Evolutionary conservation across 2,113 vertebrate species (phyloP).

Genomic region (Brachirus orientalis): DNA sequence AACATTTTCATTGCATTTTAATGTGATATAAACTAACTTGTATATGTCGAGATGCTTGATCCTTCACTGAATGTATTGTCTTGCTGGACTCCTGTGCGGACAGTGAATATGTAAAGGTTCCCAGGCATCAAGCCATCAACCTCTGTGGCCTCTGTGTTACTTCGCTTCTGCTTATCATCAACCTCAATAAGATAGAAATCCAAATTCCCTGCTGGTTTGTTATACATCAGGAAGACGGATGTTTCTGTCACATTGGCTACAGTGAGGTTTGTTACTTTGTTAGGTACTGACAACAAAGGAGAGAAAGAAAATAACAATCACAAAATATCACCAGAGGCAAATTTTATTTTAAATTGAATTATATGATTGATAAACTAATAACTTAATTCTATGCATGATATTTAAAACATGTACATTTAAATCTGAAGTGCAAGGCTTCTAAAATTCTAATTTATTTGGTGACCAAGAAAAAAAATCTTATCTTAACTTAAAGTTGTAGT

Average conservation of each 20-base stretch:
- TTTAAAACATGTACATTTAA: no score
- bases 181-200: slow-evolving; percentile 19
- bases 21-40: slow-evolving; percentile 56
- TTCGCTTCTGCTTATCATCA: accelerated
- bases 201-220: slow-evolving; percentile 15
- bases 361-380: no score
- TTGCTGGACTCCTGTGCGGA: slow-evolving; percentile 29
- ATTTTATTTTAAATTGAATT: no score
- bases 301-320: not conserved
- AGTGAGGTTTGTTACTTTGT: not conserved
- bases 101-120: slow-evolving; percentile 21
- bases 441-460: no score
- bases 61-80: not conserved
- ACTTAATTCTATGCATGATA: no score
- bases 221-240: slow-evolving; percentile 29
- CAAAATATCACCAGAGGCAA: no score
- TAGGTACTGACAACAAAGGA: slow-evolving; percentile 52
- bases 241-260: accelerated
- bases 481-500: no score
- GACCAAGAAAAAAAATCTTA: no score
- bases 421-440: no score
- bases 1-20: not conserved
- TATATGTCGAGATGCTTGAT: not conserved
- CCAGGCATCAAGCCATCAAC: slow-evolving; percentile 16
- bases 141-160: accelerated